Evolutionary conservation across 2,888 invertebrate species (phyloP), one percentile per base, ranked within the genome.

Genomic region (Euzophera pinguis): DNA sequence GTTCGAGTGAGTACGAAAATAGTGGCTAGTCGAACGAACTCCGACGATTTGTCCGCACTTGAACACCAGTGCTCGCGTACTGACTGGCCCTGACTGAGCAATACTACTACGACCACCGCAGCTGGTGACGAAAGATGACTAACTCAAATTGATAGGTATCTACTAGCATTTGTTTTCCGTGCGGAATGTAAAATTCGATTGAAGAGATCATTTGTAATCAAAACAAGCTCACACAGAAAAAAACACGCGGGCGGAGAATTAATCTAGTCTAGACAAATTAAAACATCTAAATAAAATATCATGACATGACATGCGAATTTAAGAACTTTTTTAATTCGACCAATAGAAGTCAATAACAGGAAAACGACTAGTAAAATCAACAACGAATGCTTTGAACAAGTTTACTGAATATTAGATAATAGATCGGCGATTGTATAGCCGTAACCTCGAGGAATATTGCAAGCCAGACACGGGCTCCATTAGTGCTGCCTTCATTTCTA

Each of bases 71-170:
- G 77, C 87, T 82, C 79, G 84, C 82, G 81, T 79, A 89, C 88
- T 87, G 75, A 63, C 47, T 66, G 73, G 73, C 77, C 78, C 62
- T 75, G 76, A 74, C 62, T 75, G 76, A 74, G 75, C 74, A 71
- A 68, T 68, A 73, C 54, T 48, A 53, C 69, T 63, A 60, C 64
- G 67, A 53, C 68, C 63, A 60, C 64, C 67, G 64, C 65, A 65
- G 57, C 66, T 69, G 71, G 71, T 79, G 80, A 79, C 79, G 78
- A 81, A 73, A 79, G 79, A 84, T 82, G 85, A 87, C 81, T 87
- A 86, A 86, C 79, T 82, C 66, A 58, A 70, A 70, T 73, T 71
- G 64, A 58, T 75, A 22, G 22, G 22, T 22, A 78, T 75, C 69
- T n/a, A n/a, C n/a, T 70, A 69, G 67, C 78, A 71, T 75, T 78